Conservation (phyloP, 1,140 invertebrate species). For the Nixonia krombeini region DNA sequence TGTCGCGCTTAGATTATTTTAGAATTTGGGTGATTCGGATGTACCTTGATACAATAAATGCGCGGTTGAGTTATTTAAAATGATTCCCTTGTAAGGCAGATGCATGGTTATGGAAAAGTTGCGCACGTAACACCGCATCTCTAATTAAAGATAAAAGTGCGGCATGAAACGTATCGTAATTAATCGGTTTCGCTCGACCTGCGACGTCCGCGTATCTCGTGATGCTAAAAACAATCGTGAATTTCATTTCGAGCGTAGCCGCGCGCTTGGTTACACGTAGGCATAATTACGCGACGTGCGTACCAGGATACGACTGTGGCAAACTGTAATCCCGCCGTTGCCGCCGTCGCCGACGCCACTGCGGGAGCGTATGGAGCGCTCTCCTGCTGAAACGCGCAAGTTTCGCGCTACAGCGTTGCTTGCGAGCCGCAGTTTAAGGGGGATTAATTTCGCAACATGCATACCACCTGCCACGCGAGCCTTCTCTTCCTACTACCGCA, state of each 20-base stretch:
- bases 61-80: too few species aligned
- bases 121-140: too few species aligned
- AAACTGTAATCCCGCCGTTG: constrained; percentile 26
- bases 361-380: constrained; percentile 32
- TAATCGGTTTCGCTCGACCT: too few species aligned
- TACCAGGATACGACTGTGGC: constrained; percentile 31
- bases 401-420: constrained; percentile 27
- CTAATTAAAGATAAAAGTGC: too few species aligned
- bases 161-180: too few species aligned
- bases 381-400: constrained; percentile 36
- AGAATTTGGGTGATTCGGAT: too few species aligned
- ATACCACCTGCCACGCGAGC: constrained; percentile 28
- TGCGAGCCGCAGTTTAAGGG: constrained; percentile 22
- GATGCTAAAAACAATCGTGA: not conserved
- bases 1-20: too few species aligned
- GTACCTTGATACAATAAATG: too few species aligned
- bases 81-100: too few species aligned
- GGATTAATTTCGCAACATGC: constrained; percentile 54
- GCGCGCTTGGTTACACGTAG: constrained; percentile 5
- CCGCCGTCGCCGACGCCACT: too few species aligned
- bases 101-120: too few species aligned
- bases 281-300: constrained; percentile 51
- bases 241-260: not conserved
- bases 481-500: constrained; percentile 11
- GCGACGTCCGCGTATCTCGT: too few species aligned